Percentiles rank a stretch among this genome's conserved stretches.
Evolutionary conservation across 2,888 invertebrate genomes (phyloP).

Genomic region (Ormyrus pomaceus): DNA sequence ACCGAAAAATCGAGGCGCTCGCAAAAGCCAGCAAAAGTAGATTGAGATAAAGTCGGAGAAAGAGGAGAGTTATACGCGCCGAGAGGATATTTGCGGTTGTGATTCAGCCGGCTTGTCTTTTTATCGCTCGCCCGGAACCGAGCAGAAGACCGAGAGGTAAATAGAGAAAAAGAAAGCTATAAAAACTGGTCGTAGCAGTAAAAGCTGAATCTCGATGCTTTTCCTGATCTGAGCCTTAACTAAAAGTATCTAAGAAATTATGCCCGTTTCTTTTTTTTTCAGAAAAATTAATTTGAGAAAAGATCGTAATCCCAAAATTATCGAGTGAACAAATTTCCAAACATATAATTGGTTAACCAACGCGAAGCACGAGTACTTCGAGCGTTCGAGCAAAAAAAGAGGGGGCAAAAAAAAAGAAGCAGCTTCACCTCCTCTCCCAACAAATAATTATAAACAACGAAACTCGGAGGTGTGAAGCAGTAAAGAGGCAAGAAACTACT

Average conservation of each 20-base stretch:
- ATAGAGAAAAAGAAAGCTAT: not conserved
- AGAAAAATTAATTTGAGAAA: no score
- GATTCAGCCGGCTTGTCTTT: conserved; percentile 24
- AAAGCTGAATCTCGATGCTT: no score
- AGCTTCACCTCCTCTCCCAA: not conserved
- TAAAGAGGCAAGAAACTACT: conserved; percentile 26
- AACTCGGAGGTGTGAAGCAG: conserved; percentile 29
- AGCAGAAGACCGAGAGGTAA: conserved; percentile 17
- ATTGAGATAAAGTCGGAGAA: conserved; percentile 37
- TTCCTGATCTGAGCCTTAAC: no score
- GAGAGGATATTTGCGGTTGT: conserved; percentile 44
- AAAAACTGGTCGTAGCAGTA: not conserved
- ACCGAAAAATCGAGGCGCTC: conserved; percentile 19
- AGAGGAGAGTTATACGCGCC: not conserved
- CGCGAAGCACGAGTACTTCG: no score
- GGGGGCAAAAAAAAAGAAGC: not conserved
- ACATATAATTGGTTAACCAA: no score
- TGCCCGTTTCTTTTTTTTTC: no score
- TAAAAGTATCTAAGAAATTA: no score
- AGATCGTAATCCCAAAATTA: no score
- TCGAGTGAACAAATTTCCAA: no score
- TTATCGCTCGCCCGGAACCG: conserved; percentile 20
- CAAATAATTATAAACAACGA: conserved; percentile 21
- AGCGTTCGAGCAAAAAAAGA: no score
- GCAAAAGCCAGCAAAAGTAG: conserved; percentile 17